These are phyloP conservation scores for Phaonia tiefii DNA, from an alignment of 2,888 invertebrate genomes.

Conservation along the genomic window DNA sequence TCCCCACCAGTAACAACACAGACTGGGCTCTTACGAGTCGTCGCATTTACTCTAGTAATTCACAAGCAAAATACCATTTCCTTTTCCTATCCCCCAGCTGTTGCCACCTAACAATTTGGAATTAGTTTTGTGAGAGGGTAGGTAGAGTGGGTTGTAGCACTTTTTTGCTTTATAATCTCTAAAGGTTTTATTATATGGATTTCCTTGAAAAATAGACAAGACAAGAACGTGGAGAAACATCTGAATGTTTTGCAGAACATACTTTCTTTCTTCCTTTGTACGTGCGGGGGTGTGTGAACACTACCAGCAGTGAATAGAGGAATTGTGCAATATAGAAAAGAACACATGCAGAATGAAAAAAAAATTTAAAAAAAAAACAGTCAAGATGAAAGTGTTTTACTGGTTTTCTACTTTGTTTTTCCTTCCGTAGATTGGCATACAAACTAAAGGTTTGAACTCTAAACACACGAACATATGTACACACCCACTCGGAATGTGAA, in stretches of 20 bases:
- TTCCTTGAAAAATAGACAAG: constrained; percentile 37
- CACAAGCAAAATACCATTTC: background rate
- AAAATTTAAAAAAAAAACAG: constrained; percentile 18
- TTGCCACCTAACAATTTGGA: background rate
- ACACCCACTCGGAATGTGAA: constrained; percentile 4
- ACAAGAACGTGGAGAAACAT: background rate
- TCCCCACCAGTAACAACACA: background rate
- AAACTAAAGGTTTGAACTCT: background rate
- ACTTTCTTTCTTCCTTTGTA: background rate
- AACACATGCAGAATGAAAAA: constrained; percentile 7
- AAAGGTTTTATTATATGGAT: constrained; percentile 6
- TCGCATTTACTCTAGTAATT: constrained; percentile 21
- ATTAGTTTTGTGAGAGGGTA: background rate
- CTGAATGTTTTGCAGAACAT: constrained; percentile 12
- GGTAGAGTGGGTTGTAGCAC: background rate
- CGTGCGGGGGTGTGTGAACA: background rate
- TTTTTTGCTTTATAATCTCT: constrained; percentile 31
- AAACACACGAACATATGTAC: background rate
- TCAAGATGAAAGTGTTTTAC: constrained; percentile 60
- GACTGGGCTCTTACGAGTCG: background rate
- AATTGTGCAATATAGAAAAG: constrained; percentile 22
- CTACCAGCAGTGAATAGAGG: background rate
- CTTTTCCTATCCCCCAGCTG: background rate
- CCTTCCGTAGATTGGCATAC: constrained; percentile 4
- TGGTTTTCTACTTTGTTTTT: constrained; percentile 10